A percentile compares a stretch with the other conserved stretches of the same genome.
Evolutionary conservation across 2,797 vertebrate genomes (phyloP).

Genomic region (Sebastes trivittatus): DNA sequence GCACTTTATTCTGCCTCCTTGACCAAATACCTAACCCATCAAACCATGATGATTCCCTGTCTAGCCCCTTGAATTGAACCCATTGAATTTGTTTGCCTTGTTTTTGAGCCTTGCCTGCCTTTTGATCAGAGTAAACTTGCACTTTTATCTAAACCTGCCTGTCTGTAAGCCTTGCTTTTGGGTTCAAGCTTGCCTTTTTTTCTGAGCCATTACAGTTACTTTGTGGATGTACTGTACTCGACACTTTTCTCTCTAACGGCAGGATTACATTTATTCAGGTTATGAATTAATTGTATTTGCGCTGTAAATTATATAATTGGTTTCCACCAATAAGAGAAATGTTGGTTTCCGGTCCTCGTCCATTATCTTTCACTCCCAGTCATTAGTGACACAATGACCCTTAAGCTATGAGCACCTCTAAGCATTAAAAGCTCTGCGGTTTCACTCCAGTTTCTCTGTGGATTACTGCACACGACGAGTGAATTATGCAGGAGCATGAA

Average conservation of each 20-base stretch:
- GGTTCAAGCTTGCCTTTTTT: not conserved
- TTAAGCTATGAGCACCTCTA: not conserved
- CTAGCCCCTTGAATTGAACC: too few species aligned
- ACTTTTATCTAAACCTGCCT: not conserved
- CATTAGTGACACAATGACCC: slow-evolving; percentile 44
- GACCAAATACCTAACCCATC: too few species aligned
- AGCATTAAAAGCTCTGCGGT: slow-evolving; percentile 33
- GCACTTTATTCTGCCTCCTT: not conserved
- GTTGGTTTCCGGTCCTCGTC: not conserved
- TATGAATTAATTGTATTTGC: not conserved
- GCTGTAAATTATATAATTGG: not conserved
- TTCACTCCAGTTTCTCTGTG: slow-evolving; percentile 37
- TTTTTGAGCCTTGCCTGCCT: too few species aligned
- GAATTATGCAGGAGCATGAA: slow-evolving; percentile 71
- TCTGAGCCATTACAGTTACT: not conserved
- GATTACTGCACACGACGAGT: slow-evolving; percentile 37
- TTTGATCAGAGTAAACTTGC: not conserved
- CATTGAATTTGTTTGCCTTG: not conserved
- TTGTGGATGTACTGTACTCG: not conserved
- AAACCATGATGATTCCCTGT: not conserved
- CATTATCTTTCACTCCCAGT: slow-evolving; percentile 1
- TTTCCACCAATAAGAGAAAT: not conserved
- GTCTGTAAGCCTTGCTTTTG: not conserved
- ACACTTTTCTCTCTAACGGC: not conserved
- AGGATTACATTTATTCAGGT: not conserved